A percentile compares a stretch with the other conserved stretches of the same genome.
Conservation (phyloP, 2,113 vertebrate species). For the Balaeniceps rex region DNA sequence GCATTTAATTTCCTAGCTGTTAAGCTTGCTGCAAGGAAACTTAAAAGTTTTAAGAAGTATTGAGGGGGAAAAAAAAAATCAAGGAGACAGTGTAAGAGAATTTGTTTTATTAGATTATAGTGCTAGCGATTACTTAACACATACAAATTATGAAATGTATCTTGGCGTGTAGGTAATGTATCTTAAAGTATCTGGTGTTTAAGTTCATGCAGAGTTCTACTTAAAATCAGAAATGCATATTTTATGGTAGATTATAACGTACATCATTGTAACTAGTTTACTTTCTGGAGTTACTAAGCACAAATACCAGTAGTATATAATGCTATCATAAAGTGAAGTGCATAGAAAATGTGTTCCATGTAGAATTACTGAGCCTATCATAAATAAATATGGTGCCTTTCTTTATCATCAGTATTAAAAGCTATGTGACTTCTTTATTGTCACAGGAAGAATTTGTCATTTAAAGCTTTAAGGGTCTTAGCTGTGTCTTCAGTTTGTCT, state of each 20-base stretch:
- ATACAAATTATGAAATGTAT: neutral
- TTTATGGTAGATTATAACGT: neutral
- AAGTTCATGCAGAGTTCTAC: neutral
- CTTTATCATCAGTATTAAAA: conserved; percentile 43
- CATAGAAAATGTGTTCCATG: neutral
- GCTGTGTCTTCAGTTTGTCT: neutral
- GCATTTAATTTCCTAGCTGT: neutral
- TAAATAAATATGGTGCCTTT: conserved; percentile 24
- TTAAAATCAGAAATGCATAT: conserved; percentile 2
- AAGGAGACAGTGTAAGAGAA: neutral
- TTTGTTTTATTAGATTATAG: neutral
- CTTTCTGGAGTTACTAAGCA: neutral
- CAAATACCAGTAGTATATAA: neutral
- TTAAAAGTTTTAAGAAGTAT: neutral
- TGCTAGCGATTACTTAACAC: neutral
- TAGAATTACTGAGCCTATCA: conserved; percentile 3
- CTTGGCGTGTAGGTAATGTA: neutral
- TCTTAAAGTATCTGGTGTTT: neutral
- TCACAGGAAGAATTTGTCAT: neutral
- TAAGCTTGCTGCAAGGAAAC: neutral
- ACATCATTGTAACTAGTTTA: neutral
- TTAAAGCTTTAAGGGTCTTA: neutral
- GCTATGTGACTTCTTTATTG: neutral
- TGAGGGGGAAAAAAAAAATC: rapidly evolving
- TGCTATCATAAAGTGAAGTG: conserved; percentile 13